Base-by-base conservation (phyloP, 2,888 invertebrate species). In the Stenodema calcarata region DNA sequence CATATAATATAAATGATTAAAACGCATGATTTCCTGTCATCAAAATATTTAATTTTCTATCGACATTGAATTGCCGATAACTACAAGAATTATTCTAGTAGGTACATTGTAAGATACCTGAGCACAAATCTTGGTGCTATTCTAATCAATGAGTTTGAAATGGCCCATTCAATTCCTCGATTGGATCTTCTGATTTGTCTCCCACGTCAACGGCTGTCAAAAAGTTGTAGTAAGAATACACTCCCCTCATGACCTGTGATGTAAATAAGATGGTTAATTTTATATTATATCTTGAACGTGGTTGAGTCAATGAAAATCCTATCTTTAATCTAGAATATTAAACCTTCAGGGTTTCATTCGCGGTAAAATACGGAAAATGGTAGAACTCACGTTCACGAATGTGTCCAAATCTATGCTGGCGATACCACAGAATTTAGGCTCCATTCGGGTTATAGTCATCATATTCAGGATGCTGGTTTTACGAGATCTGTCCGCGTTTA, bases 371-470 rank as follows among this genome's bases (percentile, higher is more conserved):
- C n/a, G n/a, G n/a, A n/a, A n/a, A n/a, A n/a, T n/a, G n/a, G n/a
- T 42, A 42, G 11, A 12, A 41, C 82, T 73, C 44, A 73, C 84
- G 27, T 84, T 84, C 11, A 84, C 84, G 30, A 84, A 84, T 16
- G 84, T 73, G 50, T 84, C 84, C 84, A 84, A 84, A 75, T 84
- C 47, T 3, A 84, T 84, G 47, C 84, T 84, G 14, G 84, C 84
- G 50, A 84, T 84, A 7, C 84, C 84, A 75, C 84, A 84, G 18
- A 84, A 84, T 84, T 75, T 84, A 14, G 73, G 73, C n/a, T 75
- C 84, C 84, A 84, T 84, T 12, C 84, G 42, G 0, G 84, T 73
- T 11, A 84, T 84, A n/a, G 84, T 84, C 84, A 84, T 84, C 84
- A 84, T 84, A 28, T 84, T 84, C 44, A 73, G 23, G 7, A 84